Evolutionary conservation across 64 coral and sea anemone genomes (phyloP).

Genomic region (Platygyra sinensis): DNA sequence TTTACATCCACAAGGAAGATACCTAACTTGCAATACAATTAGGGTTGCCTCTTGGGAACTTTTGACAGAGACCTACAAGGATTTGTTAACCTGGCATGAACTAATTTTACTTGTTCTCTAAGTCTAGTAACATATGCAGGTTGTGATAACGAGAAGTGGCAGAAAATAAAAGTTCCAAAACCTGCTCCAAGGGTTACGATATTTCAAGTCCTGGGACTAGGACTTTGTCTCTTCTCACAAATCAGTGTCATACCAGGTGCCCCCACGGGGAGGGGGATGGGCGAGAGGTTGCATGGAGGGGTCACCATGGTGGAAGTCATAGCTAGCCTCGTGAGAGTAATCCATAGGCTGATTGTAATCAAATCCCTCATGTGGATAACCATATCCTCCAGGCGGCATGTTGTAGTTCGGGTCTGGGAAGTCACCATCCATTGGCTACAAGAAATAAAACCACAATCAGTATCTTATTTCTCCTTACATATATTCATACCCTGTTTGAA

Average conservation of each 20-base stretch:
- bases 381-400: conserved; percentile 65
- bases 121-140: neutral
- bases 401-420: conserved; percentile 67
- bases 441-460: neutral
- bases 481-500: too few species aligned
- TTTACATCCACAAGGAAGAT: neutral
- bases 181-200: neutral
- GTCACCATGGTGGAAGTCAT: conserved; percentile 72
- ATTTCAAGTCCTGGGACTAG: neutral
- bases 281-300: conserved; percentile 65
- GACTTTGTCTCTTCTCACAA: conserved; percentile 22
- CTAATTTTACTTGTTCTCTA: too few species aligned
- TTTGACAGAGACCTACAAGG: neutral
- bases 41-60: neutral
- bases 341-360: conserved; percentile 87
- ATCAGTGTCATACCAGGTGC: conserved; percentile 88
- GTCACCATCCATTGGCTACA: conserved; percentile 89
- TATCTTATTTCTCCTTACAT: neutral
- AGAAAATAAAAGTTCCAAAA: neutral
- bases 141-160: neutral
- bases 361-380: conserved; percentile 82
- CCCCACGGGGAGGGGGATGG: conserved; percentile 74
- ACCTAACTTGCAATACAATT: neutral
- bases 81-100: neutral
- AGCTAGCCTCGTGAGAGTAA: conserved; percentile 64